Evolutionary conservation across 1,140 invertebrate genomes (phyloP).

Genomic region (Cyclargus thomasi): DNA sequence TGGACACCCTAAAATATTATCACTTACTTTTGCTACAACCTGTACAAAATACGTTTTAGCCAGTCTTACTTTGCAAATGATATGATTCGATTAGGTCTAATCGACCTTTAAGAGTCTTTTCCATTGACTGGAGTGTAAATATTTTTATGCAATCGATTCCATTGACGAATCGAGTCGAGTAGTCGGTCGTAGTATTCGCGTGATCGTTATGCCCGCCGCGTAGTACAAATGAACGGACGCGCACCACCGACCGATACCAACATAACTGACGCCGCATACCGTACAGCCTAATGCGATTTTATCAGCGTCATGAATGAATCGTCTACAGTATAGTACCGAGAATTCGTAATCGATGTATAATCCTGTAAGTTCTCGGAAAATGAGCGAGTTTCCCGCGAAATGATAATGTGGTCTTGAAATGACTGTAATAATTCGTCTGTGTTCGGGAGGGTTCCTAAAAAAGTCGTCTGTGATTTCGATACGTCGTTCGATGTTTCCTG

Average conservation of each 20-base stretch:
- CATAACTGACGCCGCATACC: constrained; percentile 59
- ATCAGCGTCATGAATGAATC: constrained; percentile 53
- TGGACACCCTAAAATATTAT: too few species aligned
- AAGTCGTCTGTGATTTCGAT: neutral
- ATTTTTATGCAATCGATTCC: constrained; percentile 43
- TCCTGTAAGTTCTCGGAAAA: neutral
- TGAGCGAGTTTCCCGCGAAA: neutral
- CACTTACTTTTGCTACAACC: too few species aligned
- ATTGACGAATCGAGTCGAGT: constrained; percentile 44
- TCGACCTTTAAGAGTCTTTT: neutral
- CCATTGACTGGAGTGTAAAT: neutral
- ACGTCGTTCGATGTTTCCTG: neutral
- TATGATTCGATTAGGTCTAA: neutral
- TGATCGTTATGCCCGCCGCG: constrained; percentile 68
- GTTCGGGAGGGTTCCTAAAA: too few species aligned
- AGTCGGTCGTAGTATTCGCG: constrained; percentile 61
- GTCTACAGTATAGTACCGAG: constrained; percentile 24
- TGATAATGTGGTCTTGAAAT: neutral
- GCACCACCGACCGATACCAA: constrained; percentile 57
- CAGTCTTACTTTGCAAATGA: constrained; percentile 1
- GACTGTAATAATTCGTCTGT: neutral
- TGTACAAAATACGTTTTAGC: too few species aligned
- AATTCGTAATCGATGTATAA: constrained; percentile 2
- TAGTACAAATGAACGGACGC: constrained; percentile 70
- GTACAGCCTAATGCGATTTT: constrained; percentile 51